Evolutionary conservation across 2,797 vertebrate genomes (phyloP).

Genomic region (Channa striata): DNA sequence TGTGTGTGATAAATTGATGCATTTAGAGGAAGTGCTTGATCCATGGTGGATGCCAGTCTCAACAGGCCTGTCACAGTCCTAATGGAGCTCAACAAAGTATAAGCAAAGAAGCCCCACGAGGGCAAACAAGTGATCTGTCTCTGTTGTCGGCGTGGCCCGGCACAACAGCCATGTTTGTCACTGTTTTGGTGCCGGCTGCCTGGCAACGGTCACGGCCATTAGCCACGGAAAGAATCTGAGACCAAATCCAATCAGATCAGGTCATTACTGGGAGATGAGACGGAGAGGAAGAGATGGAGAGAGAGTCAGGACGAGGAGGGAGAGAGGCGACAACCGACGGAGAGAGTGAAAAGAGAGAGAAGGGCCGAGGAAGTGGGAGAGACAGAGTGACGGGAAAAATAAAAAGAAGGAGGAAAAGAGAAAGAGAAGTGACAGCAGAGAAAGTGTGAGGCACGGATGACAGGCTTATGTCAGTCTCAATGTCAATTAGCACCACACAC

Average conservation of each 20-base stretch:
- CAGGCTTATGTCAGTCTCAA: slow-evolving; percentile 59
- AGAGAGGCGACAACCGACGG: neutral
- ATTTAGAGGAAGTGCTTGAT: slow-evolving; percentile 36
- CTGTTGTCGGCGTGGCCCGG: slow-evolving; percentile 14
- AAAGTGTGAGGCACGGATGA: slow-evolving; percentile 49
- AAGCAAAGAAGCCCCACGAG: slow-evolving; percentile 52
- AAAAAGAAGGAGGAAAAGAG: neutral
- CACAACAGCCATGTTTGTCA: slow-evolving; percentile 61
- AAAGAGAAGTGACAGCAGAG: neutral
- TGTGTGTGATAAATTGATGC: slow-evolving; percentile 23
- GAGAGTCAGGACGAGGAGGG: slow-evolving; percentile 5
- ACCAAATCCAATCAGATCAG: slow-evolving; percentile 80
- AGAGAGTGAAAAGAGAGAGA: neutral
- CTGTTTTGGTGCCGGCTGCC: slow-evolving; percentile 69
- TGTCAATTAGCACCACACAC: slow-evolving; percentile 60
- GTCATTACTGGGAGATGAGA: slow-evolving; percentile 73
- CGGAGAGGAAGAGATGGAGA: slow-evolving; percentile 48
- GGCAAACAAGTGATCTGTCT: slow-evolving; percentile 65
- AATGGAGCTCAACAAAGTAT: slow-evolving; percentile 58
- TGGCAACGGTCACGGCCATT: slow-evolving; percentile 74
- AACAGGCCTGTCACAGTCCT: slow-evolving; percentile 35
- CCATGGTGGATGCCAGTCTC: slow-evolving; percentile 35
- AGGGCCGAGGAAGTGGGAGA: neutral
- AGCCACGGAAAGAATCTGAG: slow-evolving; percentile 69
- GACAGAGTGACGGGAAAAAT: neutral